Evolutionary conservation across 2,888 invertebrate genomes (phyloP).

Genomic region (Aquatica leii): DNA sequence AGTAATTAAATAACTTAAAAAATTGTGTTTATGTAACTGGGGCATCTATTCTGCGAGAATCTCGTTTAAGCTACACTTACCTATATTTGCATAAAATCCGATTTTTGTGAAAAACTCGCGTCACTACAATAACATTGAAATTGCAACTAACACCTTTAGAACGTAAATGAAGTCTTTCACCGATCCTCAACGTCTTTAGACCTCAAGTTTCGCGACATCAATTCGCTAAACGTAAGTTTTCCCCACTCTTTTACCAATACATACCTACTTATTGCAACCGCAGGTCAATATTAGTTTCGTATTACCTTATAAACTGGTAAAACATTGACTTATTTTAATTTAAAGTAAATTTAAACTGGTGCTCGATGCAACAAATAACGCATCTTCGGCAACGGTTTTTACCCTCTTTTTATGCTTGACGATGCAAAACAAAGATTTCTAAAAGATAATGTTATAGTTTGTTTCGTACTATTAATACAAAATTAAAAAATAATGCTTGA

Average conservation of each 20-base stretch:
- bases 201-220: slow-evolving; percentile 33
- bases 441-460: slow-evolving; percentile 19
- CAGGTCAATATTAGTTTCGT: slow-evolving; percentile 9
- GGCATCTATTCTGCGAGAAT: too few relatives aligned
- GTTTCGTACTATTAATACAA: slow-evolving; percentile 1
- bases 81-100: too few relatives aligned
- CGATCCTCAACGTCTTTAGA: slow-evolving; percentile 33
- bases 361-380: background rate
- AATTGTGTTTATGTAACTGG: too few relatives aligned
- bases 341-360: background rate
- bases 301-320: background rate
- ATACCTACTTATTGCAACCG: slow-evolving; percentile 8
- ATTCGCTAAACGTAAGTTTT: slow-evolving; percentile 30
- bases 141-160: slow-evolving; percentile 21
- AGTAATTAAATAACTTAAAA: too few relatives aligned
- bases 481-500: background rate
- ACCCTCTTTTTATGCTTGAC: slow-evolving; percentile 26
- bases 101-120: background rate
- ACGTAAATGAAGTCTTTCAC: slow-evolving; percentile 37
- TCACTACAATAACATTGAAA: slow-evolving; percentile 4
- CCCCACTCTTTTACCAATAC: slow-evolving; percentile 17
- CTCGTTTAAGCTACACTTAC: too few relatives aligned
- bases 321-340: too few relatives aligned
- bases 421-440: slow-evolving; percentile 18
- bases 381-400: slow-evolving; percentile 14